Evolutionary conservation across 1,140 invertebrate species (phyloP), one percentile per base, ranked within the genome.

Genomic region (Harpegnathos saltator): DNA sequence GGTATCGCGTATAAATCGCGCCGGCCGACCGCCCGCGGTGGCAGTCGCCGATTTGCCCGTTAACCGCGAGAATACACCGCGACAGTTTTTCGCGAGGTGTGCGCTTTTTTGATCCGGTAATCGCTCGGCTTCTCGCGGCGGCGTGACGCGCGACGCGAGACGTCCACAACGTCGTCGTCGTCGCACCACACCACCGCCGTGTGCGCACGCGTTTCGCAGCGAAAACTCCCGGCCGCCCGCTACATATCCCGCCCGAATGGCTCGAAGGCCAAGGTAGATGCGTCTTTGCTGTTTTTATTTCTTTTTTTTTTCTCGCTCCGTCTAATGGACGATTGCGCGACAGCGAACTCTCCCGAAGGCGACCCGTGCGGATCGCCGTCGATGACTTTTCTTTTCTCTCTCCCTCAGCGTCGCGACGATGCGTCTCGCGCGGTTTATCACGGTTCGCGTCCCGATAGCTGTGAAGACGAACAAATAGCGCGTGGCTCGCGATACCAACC

Each of bases 251-350:
- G 44, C 48, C 29, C 44, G 73, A 61, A 52, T 52, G 44, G 19
- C 56, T 62, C 15, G 59, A 38, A 77, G 52, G 71, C 52, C 50
- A 77, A 77, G 81, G 81, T 82, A 82, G 61, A 82, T 54, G 3
- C 58, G 19, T 56, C 33, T 33, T 3, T 44, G 3, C 3, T 11
- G 3, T 11, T 54, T 29, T 54, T 26, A 38, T n/a, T 44, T 3
- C n/a, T 48, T 77, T 48, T 56, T 26, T 17, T n/a, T n/a, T n/a
- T n/a, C n/a, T n/a, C n/a, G n/a, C n/a, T 44, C 3, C 19, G 4
- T 17, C 4, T n/a, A 7, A 17, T 14, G 7, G 52, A 78, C 22
- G 22, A 19, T 56, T 17, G 29, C 19, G 1, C 17, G 29, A 1
- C 17, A 56, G 38, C 5, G 63, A 33, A 4, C 15, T n/a, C n/a